Percentiles rank a stretch among this genome's conserved stretches.
Evolutionary conservation across 2,113 vertebrate genomes (phyloP).

Genomic region (Upupa epops): DNA sequence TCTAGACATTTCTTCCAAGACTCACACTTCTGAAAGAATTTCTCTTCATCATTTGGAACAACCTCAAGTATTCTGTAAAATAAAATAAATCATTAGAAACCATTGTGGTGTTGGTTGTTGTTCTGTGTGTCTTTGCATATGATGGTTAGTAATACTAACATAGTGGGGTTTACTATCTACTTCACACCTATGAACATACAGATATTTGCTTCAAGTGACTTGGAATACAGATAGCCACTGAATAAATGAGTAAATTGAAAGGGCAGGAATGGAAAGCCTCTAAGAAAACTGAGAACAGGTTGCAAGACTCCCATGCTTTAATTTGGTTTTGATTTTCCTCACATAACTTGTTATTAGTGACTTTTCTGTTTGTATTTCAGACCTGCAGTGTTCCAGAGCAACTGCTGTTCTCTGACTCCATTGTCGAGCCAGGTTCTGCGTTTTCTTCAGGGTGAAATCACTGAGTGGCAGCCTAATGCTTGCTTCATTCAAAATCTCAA

Average conservation of each 20-base stretch:
- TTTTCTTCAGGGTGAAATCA: conserved; percentile 72
- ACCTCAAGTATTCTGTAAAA: conserved; percentile 81
- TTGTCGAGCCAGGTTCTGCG: conserved; percentile 79
- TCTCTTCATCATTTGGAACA: conserved; percentile 72
- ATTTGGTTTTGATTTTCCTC: not conserved
- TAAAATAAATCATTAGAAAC: not conserved
- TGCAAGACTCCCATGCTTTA: not conserved
- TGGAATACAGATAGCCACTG: not conserved
- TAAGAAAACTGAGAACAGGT: not conserved
- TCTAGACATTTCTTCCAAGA: conserved; percentile 87
- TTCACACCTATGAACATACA: not conserved
- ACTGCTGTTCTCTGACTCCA: conserved; percentile 79
- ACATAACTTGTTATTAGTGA: not conserved
- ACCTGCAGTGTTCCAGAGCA: conserved; percentile 87
- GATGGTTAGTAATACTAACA: not conserved
- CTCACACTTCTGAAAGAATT: conserved; percentile 85
- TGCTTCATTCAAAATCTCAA: conserved; percentile 86
- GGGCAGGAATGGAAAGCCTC: not conserved
- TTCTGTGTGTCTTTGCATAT: not conserved
- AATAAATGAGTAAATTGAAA: not conserved
- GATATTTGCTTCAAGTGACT: not conserved
- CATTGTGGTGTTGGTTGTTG: not conserved
- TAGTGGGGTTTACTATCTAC: not conserved
- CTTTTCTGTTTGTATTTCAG: not conserved
- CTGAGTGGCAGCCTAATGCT: conserved; percentile 80